These are phyloP conservation scores for Deilephila porcellus DNA, from an alignment of 2,888 invertebrate genomes.

Conservation along the genomic window DNA sequence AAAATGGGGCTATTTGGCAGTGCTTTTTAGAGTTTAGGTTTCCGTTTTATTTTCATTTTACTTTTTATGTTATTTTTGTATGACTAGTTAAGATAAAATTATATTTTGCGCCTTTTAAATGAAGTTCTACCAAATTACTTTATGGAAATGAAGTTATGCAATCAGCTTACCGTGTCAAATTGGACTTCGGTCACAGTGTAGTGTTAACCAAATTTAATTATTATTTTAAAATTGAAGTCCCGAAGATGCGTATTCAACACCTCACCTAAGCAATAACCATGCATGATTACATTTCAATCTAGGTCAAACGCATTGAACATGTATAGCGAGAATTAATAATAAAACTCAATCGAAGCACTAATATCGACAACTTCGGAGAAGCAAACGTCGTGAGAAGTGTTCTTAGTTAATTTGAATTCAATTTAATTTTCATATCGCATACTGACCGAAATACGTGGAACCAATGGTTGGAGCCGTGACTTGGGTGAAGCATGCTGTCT, in stretches of 20 bases:
- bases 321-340: constrained; percentile 29
- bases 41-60: neutral
- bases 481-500: constrained; percentile 64
- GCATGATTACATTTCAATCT: constrained; percentile 20
- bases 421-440: constrained; percentile 66
- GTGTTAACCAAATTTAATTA: neutral
- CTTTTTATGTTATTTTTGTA: neutral
- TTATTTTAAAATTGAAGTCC: neutral
- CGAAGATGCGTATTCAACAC: neutral
- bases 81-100: neutral
- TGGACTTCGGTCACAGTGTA: neutral
- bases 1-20: constrained; percentile 2
- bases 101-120: neutral
- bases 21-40: constrained; percentile 29
- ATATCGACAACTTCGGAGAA: constrained; percentile 42
- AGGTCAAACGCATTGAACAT: constrained; percentile 26
- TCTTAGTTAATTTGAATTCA: constrained; percentile 45
- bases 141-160: too few relatives aligned
- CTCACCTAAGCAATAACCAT: neutral
- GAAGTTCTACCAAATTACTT: too few relatives aligned
- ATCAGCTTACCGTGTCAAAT: too few relatives aligned
- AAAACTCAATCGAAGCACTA: constrained; percentile 31
- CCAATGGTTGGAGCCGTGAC: constrained; percentile 68
- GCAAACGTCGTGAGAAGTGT: constrained; percentile 34
- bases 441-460: constrained; percentile 81